Evolutionary conservation across 2,888 invertebrate species (phyloP).

Genomic region (Gerris lacustris): DNA sequence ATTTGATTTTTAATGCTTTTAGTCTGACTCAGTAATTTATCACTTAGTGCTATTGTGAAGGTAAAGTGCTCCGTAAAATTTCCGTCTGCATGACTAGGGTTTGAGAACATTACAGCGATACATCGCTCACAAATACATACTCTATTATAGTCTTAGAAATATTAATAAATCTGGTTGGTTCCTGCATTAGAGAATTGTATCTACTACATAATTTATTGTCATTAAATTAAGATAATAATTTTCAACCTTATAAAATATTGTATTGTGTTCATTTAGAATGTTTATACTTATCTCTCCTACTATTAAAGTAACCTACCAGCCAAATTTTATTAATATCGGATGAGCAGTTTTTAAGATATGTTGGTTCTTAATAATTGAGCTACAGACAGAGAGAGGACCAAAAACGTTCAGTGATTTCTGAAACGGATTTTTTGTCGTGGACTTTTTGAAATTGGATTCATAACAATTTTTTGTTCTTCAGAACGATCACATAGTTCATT

Average conservation of each 20-base stretch:
- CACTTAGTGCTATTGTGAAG: not conserved
- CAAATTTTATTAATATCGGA: too few relatives aligned
- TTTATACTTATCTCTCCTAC: not conserved
- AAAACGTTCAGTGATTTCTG: too few relatives aligned
- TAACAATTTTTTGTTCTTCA: too few relatives aligned
- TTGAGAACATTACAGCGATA: not conserved
- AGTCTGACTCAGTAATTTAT: not conserved
- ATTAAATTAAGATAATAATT: not conserved
- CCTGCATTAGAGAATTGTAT: not conserved
- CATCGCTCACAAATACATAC: not conserved
- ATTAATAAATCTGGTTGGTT: not conserved
- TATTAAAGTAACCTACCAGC: not conserved
- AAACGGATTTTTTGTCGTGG: too few relatives aligned
- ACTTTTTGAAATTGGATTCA: too few relatives aligned
- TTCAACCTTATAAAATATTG: not conserved
- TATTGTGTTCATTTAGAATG: not conserved
- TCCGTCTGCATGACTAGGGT: not conserved
- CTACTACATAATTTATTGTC: not conserved
- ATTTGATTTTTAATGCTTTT: not conserved
- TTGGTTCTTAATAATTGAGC: too few relatives aligned
- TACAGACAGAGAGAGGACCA: too few relatives aligned
- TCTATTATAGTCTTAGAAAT: not conserved
- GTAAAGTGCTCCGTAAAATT: not conserved
- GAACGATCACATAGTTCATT: too few relatives aligned
- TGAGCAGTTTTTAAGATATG: too few relatives aligned